Percentiles rank a stretch among this genome's conserved stretches.
Evolutionary conservation across 2,888 invertebrate species (phyloP).

Genomic region (Ceramica pisi): DNA sequence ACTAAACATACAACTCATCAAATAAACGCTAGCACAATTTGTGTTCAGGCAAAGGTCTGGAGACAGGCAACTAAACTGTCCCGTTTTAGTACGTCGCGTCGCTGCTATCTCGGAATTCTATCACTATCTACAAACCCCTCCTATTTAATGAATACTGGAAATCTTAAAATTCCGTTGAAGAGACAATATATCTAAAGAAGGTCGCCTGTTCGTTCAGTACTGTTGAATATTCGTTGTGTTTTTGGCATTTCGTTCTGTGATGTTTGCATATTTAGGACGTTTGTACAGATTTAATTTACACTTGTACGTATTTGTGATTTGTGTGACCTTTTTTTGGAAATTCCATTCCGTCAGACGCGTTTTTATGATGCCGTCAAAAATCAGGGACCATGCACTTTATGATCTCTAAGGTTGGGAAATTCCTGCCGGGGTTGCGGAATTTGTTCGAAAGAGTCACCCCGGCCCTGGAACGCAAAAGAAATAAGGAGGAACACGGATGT

Average conservation of each 20-base stretch:
- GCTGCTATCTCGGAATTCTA: constrained; percentile 57
- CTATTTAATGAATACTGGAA: constrained; percentile 51
- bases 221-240: constrained; percentile 32
- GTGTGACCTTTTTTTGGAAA: neutral
- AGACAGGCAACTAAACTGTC: constrained; percentile 43
- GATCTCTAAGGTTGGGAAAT: too few relatives aligned
- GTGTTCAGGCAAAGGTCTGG: constrained; percentile 17
- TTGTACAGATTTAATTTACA: constrained; percentile 18
- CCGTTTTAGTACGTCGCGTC: constrained; percentile 44
- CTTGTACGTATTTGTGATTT: neutral
- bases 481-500: too few relatives aligned
- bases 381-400: neutral
- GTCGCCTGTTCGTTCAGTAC: constrained; percentile 18
- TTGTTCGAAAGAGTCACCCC: too few relatives aligned
- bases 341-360: too few relatives aligned
- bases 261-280: constrained; percentile 23
- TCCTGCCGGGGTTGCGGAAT: too few relatives aligned
- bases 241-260: constrained; percentile 8
- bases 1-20: neutral
- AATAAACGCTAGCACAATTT: constrained; percentile 27
- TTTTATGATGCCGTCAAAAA: neutral
- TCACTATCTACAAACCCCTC: constrained; percentile 43
- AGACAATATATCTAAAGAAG: constrained; percentile 45
- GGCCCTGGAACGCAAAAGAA: too few relatives aligned
- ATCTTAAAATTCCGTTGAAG: constrained; percentile 54